phyloP scores from a whole-genome alignment of 2,888 invertebrate genomes.

The Epicampocera succincta region DNA sequence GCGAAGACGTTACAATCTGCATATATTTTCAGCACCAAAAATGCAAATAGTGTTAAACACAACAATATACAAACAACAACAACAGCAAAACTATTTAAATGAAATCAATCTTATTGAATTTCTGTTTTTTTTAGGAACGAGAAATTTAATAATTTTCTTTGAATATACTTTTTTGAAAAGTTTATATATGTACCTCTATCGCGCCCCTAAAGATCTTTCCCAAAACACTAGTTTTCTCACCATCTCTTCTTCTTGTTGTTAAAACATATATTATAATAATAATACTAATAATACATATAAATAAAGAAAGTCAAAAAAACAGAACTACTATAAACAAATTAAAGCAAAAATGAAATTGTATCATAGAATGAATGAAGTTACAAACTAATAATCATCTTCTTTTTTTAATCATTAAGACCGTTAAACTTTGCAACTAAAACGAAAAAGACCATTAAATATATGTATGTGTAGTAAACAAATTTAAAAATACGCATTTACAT shows the following conservation, averaged over 20 bases:
- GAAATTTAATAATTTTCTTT: constrained; percentile 44
- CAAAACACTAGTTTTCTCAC: constrained; percentile 60
- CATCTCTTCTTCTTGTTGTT: constrained; percentile 61
- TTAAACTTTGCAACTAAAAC: constrained; percentile 57
- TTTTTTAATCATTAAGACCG: constrained; percentile 53
- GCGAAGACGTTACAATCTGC: too few relatives aligned
- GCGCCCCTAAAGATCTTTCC: constrained; percentile 49
- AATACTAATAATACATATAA: constrained; percentile 15
- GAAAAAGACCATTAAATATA: constrained; percentile 62
- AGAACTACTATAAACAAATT: constrained; percentile 32
- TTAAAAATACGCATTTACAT: constrained; percentile 7
- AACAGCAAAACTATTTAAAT: constrained; percentile 45
- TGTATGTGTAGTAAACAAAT: constrained; percentile 47
- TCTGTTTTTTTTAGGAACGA: neutral
- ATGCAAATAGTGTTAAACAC: constrained; percentile 37
- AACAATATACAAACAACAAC: constrained; percentile 36
- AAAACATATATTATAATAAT: constrained; percentile 26
- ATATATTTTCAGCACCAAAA: neutral
- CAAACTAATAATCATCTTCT: constrained; percentile 55
- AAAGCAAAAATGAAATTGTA: constrained; percentile 33
- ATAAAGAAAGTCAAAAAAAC: constrained; percentile 18
- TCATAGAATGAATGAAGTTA: constrained; percentile 20
- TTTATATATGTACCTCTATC: constrained; percentile 28
- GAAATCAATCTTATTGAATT: constrained; percentile 46
- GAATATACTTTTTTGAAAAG: constrained; percentile 46